These are phyloP conservation scores for Elephantulus edwardii DNA, from an alignment of 2,113 vertebrate species.

Conservation along the genomic window DNA sequence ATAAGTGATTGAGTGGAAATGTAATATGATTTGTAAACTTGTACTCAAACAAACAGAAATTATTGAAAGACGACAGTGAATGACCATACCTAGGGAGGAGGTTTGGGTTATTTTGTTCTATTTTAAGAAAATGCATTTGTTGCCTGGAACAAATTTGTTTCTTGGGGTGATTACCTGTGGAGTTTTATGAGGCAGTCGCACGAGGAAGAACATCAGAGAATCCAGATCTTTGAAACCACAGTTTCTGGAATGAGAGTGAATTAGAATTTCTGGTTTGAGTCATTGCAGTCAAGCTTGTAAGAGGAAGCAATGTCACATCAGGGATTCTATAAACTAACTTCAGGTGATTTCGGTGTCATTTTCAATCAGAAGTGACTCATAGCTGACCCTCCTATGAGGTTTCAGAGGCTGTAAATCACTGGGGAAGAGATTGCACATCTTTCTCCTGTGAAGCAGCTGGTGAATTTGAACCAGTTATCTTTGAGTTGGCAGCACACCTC, in stretches of 20 bases:
- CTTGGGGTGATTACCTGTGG: background rate
- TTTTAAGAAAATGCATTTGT: slow-evolving; percentile 6
- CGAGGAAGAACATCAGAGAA: background rate
- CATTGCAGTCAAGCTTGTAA: background rate
- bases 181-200: background rate
- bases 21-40: no score
- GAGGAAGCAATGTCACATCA: background rate
- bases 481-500: no score
- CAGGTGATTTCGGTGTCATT: background rate
- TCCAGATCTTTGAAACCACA: background rate
- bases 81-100: background rate
- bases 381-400: no score
- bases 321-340: slow-evolving; percentile 9
- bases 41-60: no score
- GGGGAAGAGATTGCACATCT: no score
- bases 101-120: background rate
- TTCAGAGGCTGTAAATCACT: no score
- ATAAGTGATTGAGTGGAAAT: no score
- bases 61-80: no score
- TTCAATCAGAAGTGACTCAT: no score
- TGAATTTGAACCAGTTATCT: no score
- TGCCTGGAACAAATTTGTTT: background rate
- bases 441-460: no score
- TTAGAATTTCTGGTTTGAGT: background rate
- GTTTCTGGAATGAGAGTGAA: background rate